A percentile compares a stretch with the other conserved stretches of the same genome.
These are phyloP conservation scores for Digitonthophagus gazella DNA, from an alignment of 2,888 invertebrate genomes.

Conservation along the genomic window DNA sequence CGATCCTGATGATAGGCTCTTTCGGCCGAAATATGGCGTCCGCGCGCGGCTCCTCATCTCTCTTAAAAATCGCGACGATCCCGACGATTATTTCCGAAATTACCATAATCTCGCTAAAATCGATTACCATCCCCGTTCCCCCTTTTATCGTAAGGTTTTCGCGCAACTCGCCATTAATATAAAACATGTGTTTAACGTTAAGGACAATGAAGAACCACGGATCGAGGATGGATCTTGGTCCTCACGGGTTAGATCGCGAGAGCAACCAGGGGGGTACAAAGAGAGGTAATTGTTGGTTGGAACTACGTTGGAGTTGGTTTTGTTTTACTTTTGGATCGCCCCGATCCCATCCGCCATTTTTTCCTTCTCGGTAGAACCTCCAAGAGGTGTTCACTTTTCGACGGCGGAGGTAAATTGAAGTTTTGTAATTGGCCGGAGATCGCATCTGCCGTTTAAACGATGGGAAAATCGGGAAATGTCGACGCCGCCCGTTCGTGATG, in stretches of 20 bases:
- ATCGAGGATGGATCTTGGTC: neutral
- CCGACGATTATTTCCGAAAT: conserved; percentile 11
- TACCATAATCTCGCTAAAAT: conserved; percentile 17
- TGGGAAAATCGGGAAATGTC: conserved; percentile 9
- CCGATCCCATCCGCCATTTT: conserved; percentile 14
- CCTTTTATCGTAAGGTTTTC: neutral
- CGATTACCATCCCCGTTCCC: conserved; percentile 8
- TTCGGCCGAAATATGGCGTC: conserved; percentile 1
- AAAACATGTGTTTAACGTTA: conserved; percentile 15
- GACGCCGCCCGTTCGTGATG: neutral
- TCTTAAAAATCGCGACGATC: conserved; percentile 2
- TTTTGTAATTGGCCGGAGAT: conserved; percentile 16
- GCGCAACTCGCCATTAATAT: neutral
- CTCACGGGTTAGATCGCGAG: conserved; percentile 1
- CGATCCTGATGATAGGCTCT: conserved; percentile 1
- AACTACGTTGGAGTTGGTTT: neutral
- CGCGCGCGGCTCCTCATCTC: neutral
- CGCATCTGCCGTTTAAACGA: conserved; percentile 13
- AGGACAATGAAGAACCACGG: conserved; percentile 15
- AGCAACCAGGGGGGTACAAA: neutral
- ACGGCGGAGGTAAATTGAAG: conserved; percentile 16
- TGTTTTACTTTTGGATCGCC: neutral
- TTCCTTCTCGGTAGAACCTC: conserved; percentile 6
- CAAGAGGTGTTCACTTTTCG: conserved; percentile 11
- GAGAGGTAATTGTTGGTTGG: neutral